These are phyloP conservation scores for Protomyctophum bolini DNA, from an alignment of 2,113 vertebrate genomes.

Conservation along the genomic window DNA sequence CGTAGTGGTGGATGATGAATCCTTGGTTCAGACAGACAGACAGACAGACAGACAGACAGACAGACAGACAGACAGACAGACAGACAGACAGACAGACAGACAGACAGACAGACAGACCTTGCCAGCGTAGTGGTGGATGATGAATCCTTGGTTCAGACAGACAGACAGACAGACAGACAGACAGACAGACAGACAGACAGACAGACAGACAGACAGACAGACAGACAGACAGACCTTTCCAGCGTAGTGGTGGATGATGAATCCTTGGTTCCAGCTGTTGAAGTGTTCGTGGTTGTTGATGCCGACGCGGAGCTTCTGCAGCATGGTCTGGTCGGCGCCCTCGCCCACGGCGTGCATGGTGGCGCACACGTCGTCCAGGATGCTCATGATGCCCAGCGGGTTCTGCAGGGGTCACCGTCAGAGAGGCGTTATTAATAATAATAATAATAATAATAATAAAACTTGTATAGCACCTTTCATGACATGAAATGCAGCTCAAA, in stretches of 20 bases:
- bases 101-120: too few relatives aligned
- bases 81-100: not conserved
- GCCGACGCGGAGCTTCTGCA: constrained; percentile 95
- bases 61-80: too few relatives aligned
- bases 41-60: not conserved
- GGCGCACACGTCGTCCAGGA: constrained; percentile 96
- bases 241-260: constrained; percentile 98
- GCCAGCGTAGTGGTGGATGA: too few relatives aligned
- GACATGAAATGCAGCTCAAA: too few relatives aligned
- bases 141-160: too few relatives aligned
- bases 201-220: not conserved
- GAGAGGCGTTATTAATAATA: not conserved
- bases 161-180: not conserved
- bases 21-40: too few relatives aligned
- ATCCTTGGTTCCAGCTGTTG: constrained; percentile 99
- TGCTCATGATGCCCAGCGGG: constrained; percentile 95
- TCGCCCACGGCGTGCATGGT: constrained; percentile 98
- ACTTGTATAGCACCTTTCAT: too few relatives aligned
- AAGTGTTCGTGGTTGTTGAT: constrained; percentile 97
- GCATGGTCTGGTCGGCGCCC: constrained; percentile 95
- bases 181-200: not conserved
- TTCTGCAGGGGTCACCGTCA: constrained; percentile 78
- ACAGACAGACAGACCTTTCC: constrained; percentile 85
- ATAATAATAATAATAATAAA: too few relatives aligned
- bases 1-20: too few relatives aligned